Evolutionary conservation across 37 sponge, comb jelly and placozoan genomes (phyloP).

Genomic region (Haliclona indistincta): DNA sequence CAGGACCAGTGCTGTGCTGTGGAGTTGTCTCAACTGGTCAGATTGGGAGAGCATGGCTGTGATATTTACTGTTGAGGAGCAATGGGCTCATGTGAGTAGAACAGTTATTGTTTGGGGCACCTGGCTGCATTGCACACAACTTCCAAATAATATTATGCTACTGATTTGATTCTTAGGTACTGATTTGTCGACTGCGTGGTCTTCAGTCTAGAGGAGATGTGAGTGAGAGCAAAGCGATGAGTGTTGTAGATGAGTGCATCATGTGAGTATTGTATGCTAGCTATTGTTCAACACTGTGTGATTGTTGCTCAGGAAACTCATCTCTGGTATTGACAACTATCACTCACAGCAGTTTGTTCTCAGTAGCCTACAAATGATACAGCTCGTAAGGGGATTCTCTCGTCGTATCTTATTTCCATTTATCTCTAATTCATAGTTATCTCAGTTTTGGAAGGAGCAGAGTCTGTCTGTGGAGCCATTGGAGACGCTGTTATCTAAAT

Average conservation of each 20-base stretch:
- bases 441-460: conserved; percentile 17
- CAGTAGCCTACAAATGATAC: too few relatives aligned
- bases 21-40: conserved; percentile 46
- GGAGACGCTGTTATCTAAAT: conserved; percentile 25
- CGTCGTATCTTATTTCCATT: neutral
- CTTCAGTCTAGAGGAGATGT: neutral
- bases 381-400: too few relatives aligned
- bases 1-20: conserved; percentile 28
- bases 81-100: conserved; percentile 65
- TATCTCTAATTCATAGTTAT: conserved; percentile 11
- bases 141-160: neutral
- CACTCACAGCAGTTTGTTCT: neutral
- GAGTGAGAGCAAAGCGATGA: neutral
- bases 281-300: too few relatives aligned
- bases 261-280: too few relatives aligned
- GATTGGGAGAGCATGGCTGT: conserved; percentile 64
- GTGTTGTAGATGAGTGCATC: too few relatives aligned
- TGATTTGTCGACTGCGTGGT: neutral
- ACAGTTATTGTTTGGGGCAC: neutral
- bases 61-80: conserved; percentile 25
- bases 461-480: conserved; percentile 2
- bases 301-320: neutral
- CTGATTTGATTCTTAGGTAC: neutral
- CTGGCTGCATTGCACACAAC: neutral
- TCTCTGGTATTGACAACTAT: neutral